Percentiles rank a stretch among this genome's conserved stretches.
Conservation (phyloP, 2,113 vertebrate genomes). For the Calonectris borealis region DNA sequence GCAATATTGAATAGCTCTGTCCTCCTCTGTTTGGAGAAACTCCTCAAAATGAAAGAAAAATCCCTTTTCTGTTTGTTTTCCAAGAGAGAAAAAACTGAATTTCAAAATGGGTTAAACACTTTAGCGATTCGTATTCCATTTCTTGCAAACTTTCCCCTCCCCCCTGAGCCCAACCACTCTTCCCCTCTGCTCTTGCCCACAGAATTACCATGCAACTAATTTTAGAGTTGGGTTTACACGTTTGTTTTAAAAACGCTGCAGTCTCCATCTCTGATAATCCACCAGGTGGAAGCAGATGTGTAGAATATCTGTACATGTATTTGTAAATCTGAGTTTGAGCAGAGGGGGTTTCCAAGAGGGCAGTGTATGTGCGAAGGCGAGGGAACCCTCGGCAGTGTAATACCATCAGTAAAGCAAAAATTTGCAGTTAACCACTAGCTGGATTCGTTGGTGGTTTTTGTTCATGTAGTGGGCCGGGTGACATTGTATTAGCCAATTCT, state of each 20-base stretch:
- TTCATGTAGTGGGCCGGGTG: neutral
- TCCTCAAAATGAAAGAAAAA: conserved; percentile 1
- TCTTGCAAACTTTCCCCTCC: neutral
- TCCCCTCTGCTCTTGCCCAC: neutral
- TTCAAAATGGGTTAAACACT: neutral
- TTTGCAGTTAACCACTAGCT: neutral
- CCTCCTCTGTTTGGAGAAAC: neutral
- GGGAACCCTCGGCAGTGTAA: neutral
- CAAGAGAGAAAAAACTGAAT: neutral
- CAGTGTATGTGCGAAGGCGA: neutral
- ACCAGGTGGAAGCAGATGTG: conserved; percentile 63
- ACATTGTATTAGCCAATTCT: conserved; percentile 11
- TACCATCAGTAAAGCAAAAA: neutral
- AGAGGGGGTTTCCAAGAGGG: neutral
- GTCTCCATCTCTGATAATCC: conserved; percentile 30
- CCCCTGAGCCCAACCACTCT: neutral
- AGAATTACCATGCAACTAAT: neutral
- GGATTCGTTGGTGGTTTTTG: conserved; percentile 48
- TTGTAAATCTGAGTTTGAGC: neutral
- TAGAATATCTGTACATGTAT: neutral
- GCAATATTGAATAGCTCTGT: neutral
- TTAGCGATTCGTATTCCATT: neutral
- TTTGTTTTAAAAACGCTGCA: neutral
- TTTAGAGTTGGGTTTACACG: neutral
- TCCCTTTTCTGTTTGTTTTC: neutral